Base-by-base conservation (phyloP, 2,888 invertebrate genomes). In the Melipona beecheii region DNA sequence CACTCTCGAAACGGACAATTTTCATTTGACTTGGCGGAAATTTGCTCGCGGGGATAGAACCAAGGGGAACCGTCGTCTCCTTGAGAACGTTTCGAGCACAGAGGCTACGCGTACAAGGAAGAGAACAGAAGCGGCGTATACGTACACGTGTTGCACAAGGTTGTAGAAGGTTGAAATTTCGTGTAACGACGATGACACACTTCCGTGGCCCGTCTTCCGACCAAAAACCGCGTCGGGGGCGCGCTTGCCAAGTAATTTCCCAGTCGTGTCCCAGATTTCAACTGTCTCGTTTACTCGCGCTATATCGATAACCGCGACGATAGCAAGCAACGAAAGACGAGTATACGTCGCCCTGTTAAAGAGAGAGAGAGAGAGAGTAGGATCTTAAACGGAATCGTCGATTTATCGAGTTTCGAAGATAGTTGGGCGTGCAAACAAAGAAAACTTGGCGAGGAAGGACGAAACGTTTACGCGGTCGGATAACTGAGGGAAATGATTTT, bases 401-500 rank as follows among this genome's bases (percentile, higher is more conserved):
- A 87, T 78, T 78, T 85, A 87, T 87, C 86, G 75, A 87, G 81
- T 87, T 87, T 86, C 72, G 74, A 65, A 49, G 82, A 81, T 87
- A 86, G 84, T 86, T 85, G 50, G 54, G 86, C 75, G 75, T 73
- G 58, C 83, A 87, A 87, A 87, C 84, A 87, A 87, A 87, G 87
- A 87, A 87, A 87, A 87, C 82, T 87, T 87, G 50, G 58, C 78
- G 11, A 21, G 43, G 43, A 43, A 43, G 43, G 75, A 73, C 75
- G 78, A 64, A 58, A 81, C 86, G 84, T 85, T 89, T 84, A 86
- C 83, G 77, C 81, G 86, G 75, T 36, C 75, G 84, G 84, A 85
- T 87, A 81, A 81, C 86, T 84, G 82, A 73, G 86, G 86, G 87
- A 89, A 89, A 90, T 82, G 86, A 89, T 91, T 91, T 91, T 91